Conservation (phyloP, 2,797 vertebrate species). For the Acanthornis magna region DNA sequence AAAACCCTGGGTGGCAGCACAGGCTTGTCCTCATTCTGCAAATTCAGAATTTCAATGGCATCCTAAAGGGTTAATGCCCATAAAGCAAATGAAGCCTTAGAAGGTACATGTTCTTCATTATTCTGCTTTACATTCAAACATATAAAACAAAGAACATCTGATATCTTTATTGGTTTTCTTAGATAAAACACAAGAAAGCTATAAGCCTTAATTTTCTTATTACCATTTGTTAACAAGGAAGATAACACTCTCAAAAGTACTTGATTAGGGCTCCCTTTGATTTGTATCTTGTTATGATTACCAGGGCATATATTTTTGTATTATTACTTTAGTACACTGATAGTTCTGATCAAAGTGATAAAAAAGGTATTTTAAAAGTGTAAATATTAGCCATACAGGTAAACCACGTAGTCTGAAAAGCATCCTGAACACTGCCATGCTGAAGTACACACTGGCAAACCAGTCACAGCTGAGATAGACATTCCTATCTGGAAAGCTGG, state of each 20-base stretch:
- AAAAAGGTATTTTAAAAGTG: slow-evolving; percentile 27
- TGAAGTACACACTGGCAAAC: background rate
- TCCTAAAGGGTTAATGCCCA: slow-evolving; percentile 35
- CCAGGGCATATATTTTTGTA: slow-evolving; percentile 48
- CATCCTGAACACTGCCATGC: background rate
- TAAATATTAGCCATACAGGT: slow-evolving; percentile 42
- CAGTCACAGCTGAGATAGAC: background rate
- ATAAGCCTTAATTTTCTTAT: slow-evolving; percentile 71
- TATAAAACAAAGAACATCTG: slow-evolving; percentile 61
- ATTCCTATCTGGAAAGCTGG: background rate
- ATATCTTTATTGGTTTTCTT: slow-evolving; percentile 67
- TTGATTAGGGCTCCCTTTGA: slow-evolving; percentile 64
- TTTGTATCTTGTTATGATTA: slow-evolving; percentile 60
- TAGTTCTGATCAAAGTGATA: slow-evolving; percentile 37
- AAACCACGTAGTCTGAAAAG: background rate
- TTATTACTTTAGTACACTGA: slow-evolving; percentile 44
- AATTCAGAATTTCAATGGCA: background rate
- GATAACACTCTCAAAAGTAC: slow-evolving; percentile 68
- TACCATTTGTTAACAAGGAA: slow-evolving; percentile 71
- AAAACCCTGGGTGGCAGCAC: background rate
- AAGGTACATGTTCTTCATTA: slow-evolving; percentile 23
- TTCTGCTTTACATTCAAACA: slow-evolving; percentile 47
- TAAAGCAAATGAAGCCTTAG: background rate
- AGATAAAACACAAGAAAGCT: slow-evolving; percentile 66
- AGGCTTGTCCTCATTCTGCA: background rate